Evolutionary conservation across 1,140 invertebrate species (phyloP).

Genomic region (Drosophila orena): DNA sequence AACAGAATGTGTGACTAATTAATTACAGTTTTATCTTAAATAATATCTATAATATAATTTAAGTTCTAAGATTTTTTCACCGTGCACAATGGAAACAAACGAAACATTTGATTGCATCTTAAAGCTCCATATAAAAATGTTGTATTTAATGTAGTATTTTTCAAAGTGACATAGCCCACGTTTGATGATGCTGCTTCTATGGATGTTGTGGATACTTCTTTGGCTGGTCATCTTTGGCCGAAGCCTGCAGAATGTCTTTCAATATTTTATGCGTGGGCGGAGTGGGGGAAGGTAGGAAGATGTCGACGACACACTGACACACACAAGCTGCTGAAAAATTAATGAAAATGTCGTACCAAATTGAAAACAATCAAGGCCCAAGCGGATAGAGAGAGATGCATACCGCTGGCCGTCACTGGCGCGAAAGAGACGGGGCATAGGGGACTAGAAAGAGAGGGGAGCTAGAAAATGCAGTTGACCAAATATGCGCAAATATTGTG

Average conservation of each 20-base stretch:
- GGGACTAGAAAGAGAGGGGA: conserved; percentile 5
- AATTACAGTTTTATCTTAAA: too few species aligned
- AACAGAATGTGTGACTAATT: background rate
- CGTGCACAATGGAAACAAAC: too few species aligned
- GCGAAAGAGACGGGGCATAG: conserved; percentile 1
- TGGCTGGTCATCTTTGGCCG: conserved; percentile 47
- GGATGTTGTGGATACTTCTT: conserved; percentile 9
- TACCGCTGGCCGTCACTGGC: background rate
- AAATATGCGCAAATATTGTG: conserved; percentile 83
- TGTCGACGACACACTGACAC: conserved; percentile 59
- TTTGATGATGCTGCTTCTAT: conserved; percentile 25
- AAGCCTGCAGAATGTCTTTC: conserved; percentile 61
- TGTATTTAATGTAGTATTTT: background rate
- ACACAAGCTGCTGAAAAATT: conserved; percentile 69
- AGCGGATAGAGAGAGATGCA: conserved; percentile 21
- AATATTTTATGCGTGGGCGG: conserved; percentile 78
- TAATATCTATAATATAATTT: background rate
- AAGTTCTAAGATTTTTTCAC: background rate
- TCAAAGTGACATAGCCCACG: conserved; percentile 16
- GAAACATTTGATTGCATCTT: background rate
- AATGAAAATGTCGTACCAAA: conserved; percentile 79
- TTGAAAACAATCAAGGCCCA: conserved; percentile 75
- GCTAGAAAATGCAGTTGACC: conserved; percentile 74
- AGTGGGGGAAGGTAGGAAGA: conserved; percentile 20
- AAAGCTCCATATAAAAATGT: background rate